Percentiles rank a stretch among this genome's conserved stretches.
Conservation (phyloP, 2,888 invertebrate genomes). For the Salticus scenicus region DNA sequence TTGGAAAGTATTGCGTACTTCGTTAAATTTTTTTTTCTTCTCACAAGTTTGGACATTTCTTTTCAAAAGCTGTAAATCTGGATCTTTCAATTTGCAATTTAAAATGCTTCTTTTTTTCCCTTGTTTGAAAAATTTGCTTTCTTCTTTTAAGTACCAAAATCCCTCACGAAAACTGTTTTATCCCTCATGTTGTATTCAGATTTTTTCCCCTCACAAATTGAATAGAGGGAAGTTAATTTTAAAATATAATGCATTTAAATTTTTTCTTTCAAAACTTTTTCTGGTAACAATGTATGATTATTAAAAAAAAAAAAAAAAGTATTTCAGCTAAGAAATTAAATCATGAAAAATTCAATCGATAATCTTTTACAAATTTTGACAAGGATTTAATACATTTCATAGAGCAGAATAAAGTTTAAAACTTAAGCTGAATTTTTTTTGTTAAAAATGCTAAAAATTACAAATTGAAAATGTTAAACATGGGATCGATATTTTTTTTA, state of each 20-base stretch:
- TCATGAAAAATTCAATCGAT: no score
- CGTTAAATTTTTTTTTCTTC: constrained; percentile 25
- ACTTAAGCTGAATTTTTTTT: no score
- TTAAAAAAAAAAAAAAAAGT: no score
- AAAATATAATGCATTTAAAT: not conserved
- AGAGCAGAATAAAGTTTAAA: no score
- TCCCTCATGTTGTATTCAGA: not conserved
- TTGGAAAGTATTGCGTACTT: constrained; percentile 24
- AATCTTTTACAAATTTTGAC: no score
- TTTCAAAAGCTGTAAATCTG: constrained; percentile 33
- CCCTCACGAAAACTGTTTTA: not conserved
- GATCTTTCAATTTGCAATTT: constrained; percentile 51
- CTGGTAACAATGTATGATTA: no score
- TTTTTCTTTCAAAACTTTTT: no score
- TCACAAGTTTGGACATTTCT: not conserved
- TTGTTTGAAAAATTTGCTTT: constrained; percentile 30
- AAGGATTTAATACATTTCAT: no score
- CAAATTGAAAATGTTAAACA: no score
- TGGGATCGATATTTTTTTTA: no score
- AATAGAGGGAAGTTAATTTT: not conserved
- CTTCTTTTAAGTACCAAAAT: constrained; percentile 13
- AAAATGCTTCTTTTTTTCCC: constrained; percentile 14
- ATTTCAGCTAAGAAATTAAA: no score
- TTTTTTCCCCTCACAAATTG: not conserved
- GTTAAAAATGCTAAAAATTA: no score